Base-by-base conservation (phyloP, 2,113 vertebrate species). In the Cichladusa arquata region DNA sequence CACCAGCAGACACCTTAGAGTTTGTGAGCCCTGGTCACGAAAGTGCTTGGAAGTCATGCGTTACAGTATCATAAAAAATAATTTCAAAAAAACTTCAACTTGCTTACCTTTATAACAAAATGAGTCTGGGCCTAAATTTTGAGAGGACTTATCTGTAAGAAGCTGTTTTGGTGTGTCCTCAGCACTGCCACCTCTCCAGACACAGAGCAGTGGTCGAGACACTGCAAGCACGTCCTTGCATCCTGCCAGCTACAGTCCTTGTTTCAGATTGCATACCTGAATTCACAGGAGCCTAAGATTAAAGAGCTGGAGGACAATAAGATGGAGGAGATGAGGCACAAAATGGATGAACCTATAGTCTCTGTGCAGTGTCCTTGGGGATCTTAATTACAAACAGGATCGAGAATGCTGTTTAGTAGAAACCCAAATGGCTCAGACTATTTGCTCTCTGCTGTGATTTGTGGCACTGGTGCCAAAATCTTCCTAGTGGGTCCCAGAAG, bases 201-300 rank as follows among this genome's bases (percentile, higher is more conserved):
- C 9, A 14, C 14, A 44, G 34, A 71, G 25, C 24, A 51, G 29
- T 38, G 0, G 3, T 22, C 0, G 22, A 81, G 58, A 42, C 19
- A 24, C 45, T 4, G 4, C 25, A 12, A 5, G 50, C 33, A 13
- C 0, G 0, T 78, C 64, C 36, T 45, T 54, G 28, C 54, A 17
- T 91, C 48, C 50, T 47, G 45, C 34, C 36, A 66, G 58, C 54
- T 40, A 3, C 50, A 57, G 8, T 58, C 47, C 50, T 73, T 36
- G 26, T 51, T 82, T 73, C 62, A 47, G 29, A 22, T 33, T 2
- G 5, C 5, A 1, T 33, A 45, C 48, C 44, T 74, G 80, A 81
- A 86, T 72, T 94, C 45, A 71, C 28, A 66, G 60, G 14, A 74
- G 44, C 36, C 36, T 54, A 8, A 24, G 40, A 74, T 87, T 83